phyloP scores from a whole-genome alignment of 2,797 vertebrate genomes.

The Gymnoscopelus braueri region DNA sequence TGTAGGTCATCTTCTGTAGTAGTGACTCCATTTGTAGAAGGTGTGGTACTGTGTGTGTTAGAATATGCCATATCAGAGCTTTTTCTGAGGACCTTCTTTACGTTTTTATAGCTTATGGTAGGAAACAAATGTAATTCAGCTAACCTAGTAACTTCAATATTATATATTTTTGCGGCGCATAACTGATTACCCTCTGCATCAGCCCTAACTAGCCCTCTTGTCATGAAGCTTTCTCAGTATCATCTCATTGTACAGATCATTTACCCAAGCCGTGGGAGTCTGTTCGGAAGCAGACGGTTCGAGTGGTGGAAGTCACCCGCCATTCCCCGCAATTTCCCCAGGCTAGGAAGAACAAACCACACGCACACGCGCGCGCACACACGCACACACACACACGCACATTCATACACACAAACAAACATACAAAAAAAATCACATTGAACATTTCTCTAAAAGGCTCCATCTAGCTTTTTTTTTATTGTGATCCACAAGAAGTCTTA shows the following conservation, averaged over 20 bases:
- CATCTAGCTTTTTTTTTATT: not conserved
- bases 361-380: not conserved
- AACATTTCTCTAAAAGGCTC: slow-evolving; percentile 9
- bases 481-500: not conserved
- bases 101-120: too few relatives aligned
- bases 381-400: not conserved
- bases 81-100: too few relatives aligned
- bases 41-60: too few relatives aligned
- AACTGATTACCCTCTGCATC: not conserved
- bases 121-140: not conserved
- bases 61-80: too few relatives aligned
- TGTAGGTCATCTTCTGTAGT: too few relatives aligned
- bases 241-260: slow-evolving; percentile 22
- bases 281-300: slow-evolving; percentile 29
- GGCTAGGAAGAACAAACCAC: slow-evolving; percentile 29
- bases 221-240: slow-evolving; percentile 14
- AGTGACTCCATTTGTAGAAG: too few relatives aligned
- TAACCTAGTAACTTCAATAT: not conserved
- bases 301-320: slow-evolving; percentile 26
- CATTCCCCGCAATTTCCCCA: slow-evolving; percentile 20
- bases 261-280: slow-evolving; percentile 28
- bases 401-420: not conserved
- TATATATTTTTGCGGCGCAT: too few relatives aligned
- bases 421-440: slow-evolving; percentile 24
- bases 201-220: not conserved